These are phyloP conservation scores for Eremophila alpestris DNA, from an alignment of 2,797 vertebrate species.

Conservation along the genomic window DNA sequence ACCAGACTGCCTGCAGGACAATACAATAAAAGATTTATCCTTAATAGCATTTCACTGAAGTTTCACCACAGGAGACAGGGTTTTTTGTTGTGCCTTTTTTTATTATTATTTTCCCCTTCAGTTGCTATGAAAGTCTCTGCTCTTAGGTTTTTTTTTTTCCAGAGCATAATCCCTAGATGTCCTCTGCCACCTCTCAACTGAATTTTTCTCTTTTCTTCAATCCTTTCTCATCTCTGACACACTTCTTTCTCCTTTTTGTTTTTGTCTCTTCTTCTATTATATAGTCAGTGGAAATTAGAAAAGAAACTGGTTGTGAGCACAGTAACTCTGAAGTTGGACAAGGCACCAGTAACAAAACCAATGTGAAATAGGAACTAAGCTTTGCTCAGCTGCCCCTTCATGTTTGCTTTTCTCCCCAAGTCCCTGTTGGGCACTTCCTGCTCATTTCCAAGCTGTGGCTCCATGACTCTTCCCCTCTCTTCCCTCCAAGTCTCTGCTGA, in stretches of 20 bases:
- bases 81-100: conserved; percentile 56
- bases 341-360: neutral
- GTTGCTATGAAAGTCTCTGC: neutral
- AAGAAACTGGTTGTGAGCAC: neutral
- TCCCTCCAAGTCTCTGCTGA: neutral
- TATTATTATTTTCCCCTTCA: neutral
- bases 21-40: conserved; percentile 74
- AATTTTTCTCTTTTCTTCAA: neutral
- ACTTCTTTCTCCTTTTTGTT: conserved; percentile 3
- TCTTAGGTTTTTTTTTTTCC: neutral
- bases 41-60: conserved; percentile 69
- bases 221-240: neutral
- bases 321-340: neutral
- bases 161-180: conserved; percentile 41
- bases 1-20: conserved; percentile 72
- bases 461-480: neutral
- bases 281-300: neutral
- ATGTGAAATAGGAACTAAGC: neutral
- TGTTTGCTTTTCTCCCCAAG: neutral
- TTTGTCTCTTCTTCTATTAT: neutral
- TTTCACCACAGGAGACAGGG: conserved; percentile 53
- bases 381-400: neutral
- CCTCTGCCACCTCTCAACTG: conserved; percentile 2
- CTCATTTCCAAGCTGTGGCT: neutral
- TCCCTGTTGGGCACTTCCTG: neutral